These are phyloP conservation scores for Epinotia brunnichana DNA, from an alignment of 2,888 invertebrate species.

Conservation along the genomic window DNA sequence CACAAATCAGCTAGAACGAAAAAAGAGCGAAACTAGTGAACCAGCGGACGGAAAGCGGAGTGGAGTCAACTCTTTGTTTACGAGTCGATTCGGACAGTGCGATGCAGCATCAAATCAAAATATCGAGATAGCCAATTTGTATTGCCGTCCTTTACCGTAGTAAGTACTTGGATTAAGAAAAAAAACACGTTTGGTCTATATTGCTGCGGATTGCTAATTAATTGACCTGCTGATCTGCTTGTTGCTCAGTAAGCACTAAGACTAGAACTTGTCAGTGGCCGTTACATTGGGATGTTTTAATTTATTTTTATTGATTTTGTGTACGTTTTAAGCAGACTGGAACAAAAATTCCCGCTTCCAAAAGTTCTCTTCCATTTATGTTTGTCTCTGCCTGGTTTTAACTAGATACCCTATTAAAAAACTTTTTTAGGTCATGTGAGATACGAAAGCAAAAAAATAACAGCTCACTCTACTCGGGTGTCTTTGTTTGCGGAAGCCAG, in stretches of 20 bases:
- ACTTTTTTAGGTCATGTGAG: slow-evolving; percentile 42
- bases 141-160: slow-evolving; percentile 10
- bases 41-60: slow-evolving; percentile 64
- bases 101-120: background rate
- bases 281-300: slow-evolving; percentile 10
- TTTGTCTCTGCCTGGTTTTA: slow-evolving; percentile 25
- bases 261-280: background rate
- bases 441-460: slow-evolving; percentile 39
- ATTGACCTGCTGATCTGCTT: slow-evolving; percentile 1
- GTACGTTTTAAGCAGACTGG: background rate
- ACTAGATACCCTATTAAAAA: slow-evolving; percentile 40
- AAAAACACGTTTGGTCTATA: background rate
- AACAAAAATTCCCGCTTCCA: background rate
- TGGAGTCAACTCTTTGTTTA: slow-evolving; percentile 72
- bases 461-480: slow-evolving; percentile 30
- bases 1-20: slow-evolving; percentile 66
- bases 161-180: background rate
- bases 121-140: background rate
- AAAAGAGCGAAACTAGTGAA: slow-evolving; percentile 59
- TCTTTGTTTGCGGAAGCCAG: slow-evolving; percentile 37
- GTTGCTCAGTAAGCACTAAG: background rate
- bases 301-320: background rate
- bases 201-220: background rate
- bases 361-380: slow-evolving; percentile 4
- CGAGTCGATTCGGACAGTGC: slow-evolving; percentile 57